Base-by-base conservation (phyloP, 2,888 invertebrate species). In the Morinoia aosen region DNA sequence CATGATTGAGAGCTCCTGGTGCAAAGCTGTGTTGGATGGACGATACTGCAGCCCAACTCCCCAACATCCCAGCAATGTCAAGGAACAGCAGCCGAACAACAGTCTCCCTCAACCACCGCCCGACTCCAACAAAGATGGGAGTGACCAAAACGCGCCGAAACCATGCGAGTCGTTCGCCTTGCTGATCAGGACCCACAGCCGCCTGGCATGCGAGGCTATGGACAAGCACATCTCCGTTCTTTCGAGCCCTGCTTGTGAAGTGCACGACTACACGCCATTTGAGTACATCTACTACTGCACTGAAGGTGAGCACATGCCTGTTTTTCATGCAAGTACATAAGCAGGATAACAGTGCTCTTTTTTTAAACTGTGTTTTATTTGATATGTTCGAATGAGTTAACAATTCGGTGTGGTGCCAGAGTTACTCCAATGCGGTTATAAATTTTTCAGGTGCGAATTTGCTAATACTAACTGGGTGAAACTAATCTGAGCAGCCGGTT, bases 1-100 rank as follows among this genome's bases (percentile, higher is more conserved):
- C 56, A 48, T 93, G 57, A 93, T 93, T 57, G 93, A 93, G 93
- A 93, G 93, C 93, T 39, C 39, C 8, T 93, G 93, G 93, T 93
- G 93, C 33, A 33, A n/a, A n/a, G 93, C 57, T 56, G 93, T 33
- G 58, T 33, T 93, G 25, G 57, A 93, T 57, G 57, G 93, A 12
- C 56, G 93, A 7, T 93, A 93, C 93, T 93, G 93, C 93, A 93
- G 93, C 57, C 40, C 40, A 14, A 40, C 12, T n/a, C 88, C n/a
- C 88, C 11, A n/a, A 40, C 88, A n/a, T 40, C 4, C 40, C 25
- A 10, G 88, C n/a, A 19, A 88, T 88, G 12, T 11, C 88, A 12
- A 12, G 19, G 12, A 61, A 12, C 61, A 12, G 19, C 61, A 61
- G 8, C 61, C 61, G 1, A 61, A 61, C 12, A 5, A 19, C 39